Evolutionary conservation across 53 echinoderm and acorn worm genomes (phyloP).

Genomic region (Stichopus horrens): DNA sequence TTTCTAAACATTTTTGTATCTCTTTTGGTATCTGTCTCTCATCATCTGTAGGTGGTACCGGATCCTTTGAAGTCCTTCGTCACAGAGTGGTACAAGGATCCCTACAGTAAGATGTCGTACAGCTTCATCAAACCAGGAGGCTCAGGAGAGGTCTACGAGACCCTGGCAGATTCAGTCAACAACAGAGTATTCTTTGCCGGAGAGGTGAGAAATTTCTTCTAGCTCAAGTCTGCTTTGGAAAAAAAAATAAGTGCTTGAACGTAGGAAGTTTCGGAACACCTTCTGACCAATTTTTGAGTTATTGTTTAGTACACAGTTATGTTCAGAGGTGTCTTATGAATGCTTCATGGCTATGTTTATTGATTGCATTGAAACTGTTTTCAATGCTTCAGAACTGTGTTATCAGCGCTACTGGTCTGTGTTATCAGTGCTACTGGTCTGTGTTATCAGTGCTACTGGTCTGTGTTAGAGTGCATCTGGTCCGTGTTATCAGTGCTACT

Average conservation of each 20-base stretch:
- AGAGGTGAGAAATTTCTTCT: conserved; percentile 62
- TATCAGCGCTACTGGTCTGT: no score
- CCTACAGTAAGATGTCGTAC: conserved; percentile 88
- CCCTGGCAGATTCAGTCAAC: conserved; percentile 68
- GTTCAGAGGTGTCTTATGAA: neutral
- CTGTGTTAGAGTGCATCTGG: no score
- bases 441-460: no score
- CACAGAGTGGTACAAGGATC: conserved; percentile 87
- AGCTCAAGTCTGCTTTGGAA: neutral
- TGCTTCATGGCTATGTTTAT: neutral
- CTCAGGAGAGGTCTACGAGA: conserved; percentile 87
- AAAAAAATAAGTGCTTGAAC: neutral
- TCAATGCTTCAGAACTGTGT: no score
- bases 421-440: no score
- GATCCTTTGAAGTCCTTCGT: conserved; percentile 80
- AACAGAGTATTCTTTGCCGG: conserved; percentile 89
- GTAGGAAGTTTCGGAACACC: neutral
- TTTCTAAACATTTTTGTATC: no score
- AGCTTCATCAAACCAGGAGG: conserved; percentile 87
- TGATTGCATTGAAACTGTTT: no score
- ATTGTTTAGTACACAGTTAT: no score
- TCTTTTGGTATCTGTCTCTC: neutral
- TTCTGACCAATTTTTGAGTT: neutral
- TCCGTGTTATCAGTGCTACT: no score
- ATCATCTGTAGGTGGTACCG: conserved; percentile 66